A percentile compares a stretch with the other conserved stretches of the same genome.
Evolutionary conservation across 1,140 invertebrate genomes (phyloP).

Genomic region (Magallana ariakensis): DNA sequence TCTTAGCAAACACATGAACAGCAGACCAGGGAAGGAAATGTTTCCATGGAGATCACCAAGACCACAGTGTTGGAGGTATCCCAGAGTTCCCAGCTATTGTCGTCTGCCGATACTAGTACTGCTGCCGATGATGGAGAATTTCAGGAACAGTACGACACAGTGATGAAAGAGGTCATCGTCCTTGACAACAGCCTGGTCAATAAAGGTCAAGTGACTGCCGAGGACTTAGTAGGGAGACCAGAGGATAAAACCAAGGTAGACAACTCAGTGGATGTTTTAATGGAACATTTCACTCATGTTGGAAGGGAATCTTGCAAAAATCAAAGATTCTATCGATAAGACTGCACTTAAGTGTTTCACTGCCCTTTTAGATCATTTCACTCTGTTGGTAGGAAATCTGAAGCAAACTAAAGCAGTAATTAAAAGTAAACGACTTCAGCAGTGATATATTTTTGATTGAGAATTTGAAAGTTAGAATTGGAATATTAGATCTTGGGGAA

Average conservation of each 20-base stretch:
- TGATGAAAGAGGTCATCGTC: slow-evolving; percentile 64
- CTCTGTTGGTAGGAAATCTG: too few relatives aligned
- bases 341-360: too few relatives aligned
- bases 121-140: slow-evolving; percentile 63
- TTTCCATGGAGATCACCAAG: slow-evolving; percentile 57
- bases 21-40: slow-evolving; percentile 43
- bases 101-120: background rate
- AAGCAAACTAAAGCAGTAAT: too few relatives aligned
- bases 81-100: background rate
- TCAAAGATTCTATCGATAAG: too few relatives aligned
- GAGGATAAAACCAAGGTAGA: slow-evolving; percentile 60
- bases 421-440: too few relatives aligned
- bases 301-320: too few relatives aligned
- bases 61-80: slow-evolving; percentile 51
- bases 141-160: slow-evolving; percentile 61
- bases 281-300: too few relatives aligned
- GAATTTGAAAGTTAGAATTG: too few relatives aligned
- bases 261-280: too few relatives aligned
- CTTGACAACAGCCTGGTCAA: slow-evolving; percentile 70
- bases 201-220: slow-evolving; percentile 61
- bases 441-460: too few relatives aligned
- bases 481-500: too few relatives aligned
- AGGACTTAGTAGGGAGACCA: slow-evolving; percentile 61
- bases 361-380: too few relatives aligned
- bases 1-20: slow-evolving; percentile 18